Evolutionary conservation across 2,888 invertebrate species (phyloP).

Genomic region (Eupithecia insigniata): DNA sequence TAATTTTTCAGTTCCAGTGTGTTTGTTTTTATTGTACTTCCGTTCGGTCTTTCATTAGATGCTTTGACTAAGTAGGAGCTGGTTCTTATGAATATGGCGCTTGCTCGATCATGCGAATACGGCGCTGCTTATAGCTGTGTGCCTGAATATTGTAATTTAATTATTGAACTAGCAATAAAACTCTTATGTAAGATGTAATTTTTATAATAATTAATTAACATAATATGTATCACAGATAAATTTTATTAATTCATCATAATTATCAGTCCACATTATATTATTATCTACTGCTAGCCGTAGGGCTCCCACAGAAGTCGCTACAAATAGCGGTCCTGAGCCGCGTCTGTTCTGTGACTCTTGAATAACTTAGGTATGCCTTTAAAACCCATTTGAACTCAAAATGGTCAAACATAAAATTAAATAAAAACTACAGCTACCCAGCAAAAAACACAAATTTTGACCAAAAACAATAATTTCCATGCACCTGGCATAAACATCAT

Average conservation of each 20-base stretch:
- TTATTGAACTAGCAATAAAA: not conserved
- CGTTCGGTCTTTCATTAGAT: conserved; percentile 7
- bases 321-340: not conserved
- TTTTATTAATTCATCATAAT: not conserved
- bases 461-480: conserved; percentile 18
- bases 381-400: not conserved
- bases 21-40: conserved; percentile 9
- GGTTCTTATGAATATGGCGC: not conserved
- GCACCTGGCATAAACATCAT: conserved; percentile 31
- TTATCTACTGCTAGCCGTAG: not conserved
- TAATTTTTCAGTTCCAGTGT: conserved; percentile 13
- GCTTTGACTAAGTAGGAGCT: not conserved
- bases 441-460: not conserved
- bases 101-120: not conserved
- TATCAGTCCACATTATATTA: not conserved
- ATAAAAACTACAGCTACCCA: not conserved
- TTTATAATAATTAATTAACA: not conserved
- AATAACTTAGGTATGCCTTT: not conserved
- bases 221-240: no score
- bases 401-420: not conserved
- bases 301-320: not conserved
- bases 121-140: not conserved
- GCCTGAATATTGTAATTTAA: not conserved
- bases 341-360: not conserved
- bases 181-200: not conserved